Conservation (phyloP, 2,113 vertebrate species). For the Rana temporaria region DNA sequence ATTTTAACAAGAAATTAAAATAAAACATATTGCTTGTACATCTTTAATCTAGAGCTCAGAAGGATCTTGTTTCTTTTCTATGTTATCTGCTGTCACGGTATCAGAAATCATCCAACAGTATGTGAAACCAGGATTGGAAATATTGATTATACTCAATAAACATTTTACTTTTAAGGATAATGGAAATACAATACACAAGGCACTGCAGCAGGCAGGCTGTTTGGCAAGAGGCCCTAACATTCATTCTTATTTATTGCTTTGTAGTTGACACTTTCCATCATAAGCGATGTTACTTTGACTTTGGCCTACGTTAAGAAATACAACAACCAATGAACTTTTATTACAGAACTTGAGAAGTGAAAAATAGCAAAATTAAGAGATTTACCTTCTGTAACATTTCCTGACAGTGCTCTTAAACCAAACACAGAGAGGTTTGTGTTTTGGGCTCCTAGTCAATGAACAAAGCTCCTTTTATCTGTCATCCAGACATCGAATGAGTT, state of each 20-base stretch:
- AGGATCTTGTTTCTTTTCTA: too few relatives aligned
- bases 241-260: neutral
- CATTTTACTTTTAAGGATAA: conserved; percentile 18
- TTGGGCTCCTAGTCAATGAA: conserved; percentile 25
- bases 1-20: too few relatives aligned
- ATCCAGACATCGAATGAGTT: conserved; percentile 45
- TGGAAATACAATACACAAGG: neutral
- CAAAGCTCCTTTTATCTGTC: conserved; percentile 44
- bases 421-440: conserved; percentile 47
- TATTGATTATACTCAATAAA: neutral
- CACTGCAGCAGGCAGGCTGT: neutral
- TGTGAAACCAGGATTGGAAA: conserved; percentile 14
- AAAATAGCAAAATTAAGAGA: conserved; percentile 48
- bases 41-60: too few relatives aligned
- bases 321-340: conserved; percentile 44
- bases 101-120: neutral
- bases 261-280: conserved; percentile 32
- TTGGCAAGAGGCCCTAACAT: neutral
- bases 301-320: conserved; percentile 51
- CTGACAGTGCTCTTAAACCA: conserved; percentile 26
- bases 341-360: conserved; percentile 34
- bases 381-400: conserved; percentile 44
- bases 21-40: too few relatives aligned
- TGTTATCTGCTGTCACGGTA: too few relatives aligned
- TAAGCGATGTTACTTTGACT: conserved; percentile 28